These are phyloP conservation scores for Drosophila merina DNA, from an alignment of 2,888 invertebrate species.

Conservation along the genomic window DNA sequence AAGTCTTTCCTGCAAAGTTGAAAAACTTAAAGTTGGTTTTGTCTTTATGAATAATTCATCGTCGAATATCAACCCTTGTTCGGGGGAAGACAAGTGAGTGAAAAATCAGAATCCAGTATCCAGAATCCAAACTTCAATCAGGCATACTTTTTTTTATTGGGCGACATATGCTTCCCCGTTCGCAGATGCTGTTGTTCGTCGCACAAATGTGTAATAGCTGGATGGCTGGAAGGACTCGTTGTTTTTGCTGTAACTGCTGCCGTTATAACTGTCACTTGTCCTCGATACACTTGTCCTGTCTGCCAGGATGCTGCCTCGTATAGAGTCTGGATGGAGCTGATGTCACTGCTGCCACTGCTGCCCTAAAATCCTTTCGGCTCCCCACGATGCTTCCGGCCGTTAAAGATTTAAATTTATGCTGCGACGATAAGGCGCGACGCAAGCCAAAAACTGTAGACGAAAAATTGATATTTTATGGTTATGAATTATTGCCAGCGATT, in stretches of 20 bases:
- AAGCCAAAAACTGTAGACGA: slow-evolving; percentile 53
- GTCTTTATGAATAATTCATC: slow-evolving; percentile 70
- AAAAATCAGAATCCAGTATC: slow-evolving; percentile 54
- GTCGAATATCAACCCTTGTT: slow-evolving; percentile 32
- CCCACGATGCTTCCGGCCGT: slow-evolving; percentile 18
- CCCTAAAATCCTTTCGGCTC: slow-evolving; percentile 18
- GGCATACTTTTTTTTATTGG: slow-evolving; percentile 76
- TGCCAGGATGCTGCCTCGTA: slow-evolving; percentile 29
- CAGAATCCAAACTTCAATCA: slow-evolving; percentile 68
- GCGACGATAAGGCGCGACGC: slow-evolving; percentile 51
- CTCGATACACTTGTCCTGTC: slow-evolving; percentile 43
- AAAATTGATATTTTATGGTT: slow-evolving; percentile 78
- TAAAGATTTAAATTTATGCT: slow-evolving; percentile 66
- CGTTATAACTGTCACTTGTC: slow-evolving; percentile 45
- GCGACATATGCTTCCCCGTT: slow-evolving; percentile 53
- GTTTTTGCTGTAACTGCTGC: slow-evolving; percentile 43
- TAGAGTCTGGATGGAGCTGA: slow-evolving; percentile 19
- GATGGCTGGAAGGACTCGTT: slow-evolving; percentile 50
- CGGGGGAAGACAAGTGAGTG: background rate
- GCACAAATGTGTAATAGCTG: slow-evolving; percentile 5
- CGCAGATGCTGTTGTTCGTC: slow-evolving; percentile 26
- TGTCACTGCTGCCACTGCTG: slow-evolving; percentile 31
- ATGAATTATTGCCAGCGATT: slow-evolving; percentile 75
- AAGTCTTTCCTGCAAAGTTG: background rate
- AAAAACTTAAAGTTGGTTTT: slow-evolving; percentile 23